Percentiles rank a stretch among this genome's conserved stretches.
Evolutionary conservation across 2,888 invertebrate genomes (phyloP).

Genomic region (Hirtodrosophila trivittata): DNA sequence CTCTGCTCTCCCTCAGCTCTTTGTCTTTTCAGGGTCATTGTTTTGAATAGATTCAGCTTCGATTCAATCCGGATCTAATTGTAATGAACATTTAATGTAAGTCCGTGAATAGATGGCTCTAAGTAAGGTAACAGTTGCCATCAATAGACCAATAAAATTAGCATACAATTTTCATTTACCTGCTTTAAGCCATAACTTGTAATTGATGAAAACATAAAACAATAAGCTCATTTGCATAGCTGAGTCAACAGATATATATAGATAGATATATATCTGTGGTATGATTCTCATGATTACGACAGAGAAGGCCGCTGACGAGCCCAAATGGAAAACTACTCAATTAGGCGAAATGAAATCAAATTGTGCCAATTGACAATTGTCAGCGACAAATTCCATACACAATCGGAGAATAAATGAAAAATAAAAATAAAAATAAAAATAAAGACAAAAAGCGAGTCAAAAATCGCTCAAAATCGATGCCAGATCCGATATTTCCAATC

Average conservation of each 20-base stretch:
- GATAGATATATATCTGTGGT: conserved; percentile 3
- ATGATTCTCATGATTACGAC: conserved; percentile 59
- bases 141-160: conserved; percentile 56
- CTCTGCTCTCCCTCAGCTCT: too few species aligned
- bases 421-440: conserved; percentile 8
- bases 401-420: conserved; percentile 12
- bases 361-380: conserved; percentile 57
- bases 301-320: conserved; percentile 44
- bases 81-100: conserved; percentile 39
- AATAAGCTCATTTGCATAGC: conserved; percentile 66
- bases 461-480: conserved; percentile 68
- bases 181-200: conserved; percentile 33
- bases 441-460: conserved; percentile 53
- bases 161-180: conserved; percentile 56
- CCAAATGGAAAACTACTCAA: conserved; percentile 69
- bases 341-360: conserved; percentile 59
- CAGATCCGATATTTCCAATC: conserved; percentile 67
- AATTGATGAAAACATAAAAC: conserved; percentile 52
- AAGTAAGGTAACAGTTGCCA: conserved; percentile 29
- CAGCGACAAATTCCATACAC: conserved; percentile 57
- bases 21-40: too few species aligned
- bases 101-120: conserved; percentile 26
- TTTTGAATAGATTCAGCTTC: too few species aligned
- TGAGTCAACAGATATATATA: too few species aligned
- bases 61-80: conserved; percentile 35